Evolutionary conservation across 92 coral and sea anemone genomes (phyloP), one percentile per base, ranked within the genome.

Genomic region (Diadumene lineata): DNA sequence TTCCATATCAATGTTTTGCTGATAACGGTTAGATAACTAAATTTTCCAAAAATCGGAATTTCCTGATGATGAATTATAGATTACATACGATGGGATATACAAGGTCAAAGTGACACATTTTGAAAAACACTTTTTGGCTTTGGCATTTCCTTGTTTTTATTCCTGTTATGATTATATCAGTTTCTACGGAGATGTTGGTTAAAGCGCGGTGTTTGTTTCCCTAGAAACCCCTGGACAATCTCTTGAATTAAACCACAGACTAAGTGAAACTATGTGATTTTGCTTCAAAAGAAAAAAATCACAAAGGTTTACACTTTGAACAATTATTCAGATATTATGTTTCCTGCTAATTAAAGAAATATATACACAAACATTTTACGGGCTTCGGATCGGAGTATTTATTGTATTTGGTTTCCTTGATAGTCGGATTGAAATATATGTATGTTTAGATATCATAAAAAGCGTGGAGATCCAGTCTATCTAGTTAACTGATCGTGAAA

Each of bases 151-250:
- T 38, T 30, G 66, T 32, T 56, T 24, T 38, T 68, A 17, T 44
- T 46, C 48, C 24, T 62, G n/a, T n/a, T n/a, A n/a, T n/a, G n/a
- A n/a, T n/a, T n/a, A n/a, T n/a, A n/a, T 4, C 15, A 62, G 82
- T 78, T 67, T 67, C 75, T 78, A 78, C 56, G 82, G 82, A 67
- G 82, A 78, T 78, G 7, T 27, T 18, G 31, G 29, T 28, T 7
- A 31, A 28, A 57, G 57, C 11, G 13, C 26, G 10, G 13, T 2
- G 66, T 38, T 53, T 46, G 82, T 60, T 23, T 44, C 82, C 74
- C 25, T 43, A 78, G 75, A 23, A 38, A 74, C 79, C 62, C 70
- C 50, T 18, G 7, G 50, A 74, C 43, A 53, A 78, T 78, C 31
- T 57, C 24, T 34, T 13, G 7, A n/a, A 6, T 77, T 17, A 70